A percentile compares a stretch with the other conserved stretches of the same genome.
Conservation (phyloP, 2,797 vertebrate species). For the Streptopelia turtur region DNA sequence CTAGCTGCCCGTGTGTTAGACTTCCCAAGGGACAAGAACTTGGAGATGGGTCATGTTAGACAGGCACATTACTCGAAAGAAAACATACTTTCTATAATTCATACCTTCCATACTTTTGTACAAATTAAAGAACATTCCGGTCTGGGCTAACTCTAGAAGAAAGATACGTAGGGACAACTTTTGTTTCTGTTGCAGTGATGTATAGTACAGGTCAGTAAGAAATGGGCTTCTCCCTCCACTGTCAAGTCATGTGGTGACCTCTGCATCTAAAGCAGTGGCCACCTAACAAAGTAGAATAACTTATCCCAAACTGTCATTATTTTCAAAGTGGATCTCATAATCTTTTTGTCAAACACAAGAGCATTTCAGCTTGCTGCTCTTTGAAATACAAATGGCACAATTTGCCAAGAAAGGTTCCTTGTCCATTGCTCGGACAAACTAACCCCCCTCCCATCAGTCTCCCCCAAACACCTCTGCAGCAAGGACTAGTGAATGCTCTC, state of each 20-base stretch:
- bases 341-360: neutral
- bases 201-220: neutral
- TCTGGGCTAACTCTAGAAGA: neutral
- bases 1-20: neutral
- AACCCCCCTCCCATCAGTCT: accelerated
- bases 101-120: neutral
- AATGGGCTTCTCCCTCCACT: neutral
- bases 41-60: neutral
- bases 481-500: neutral
- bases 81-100: neutral
- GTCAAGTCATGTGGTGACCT: neutral
- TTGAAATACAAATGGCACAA: neutral
- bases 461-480: neutral
- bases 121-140: neutral
- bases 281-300: neutral
- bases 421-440: neutral
- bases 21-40: neutral
- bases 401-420: neutral
- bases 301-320: neutral
- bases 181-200: neutral
- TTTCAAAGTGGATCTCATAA: neutral
- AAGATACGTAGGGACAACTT: neutral
- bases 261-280: neutral
- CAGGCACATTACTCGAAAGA: neutral
- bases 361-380: neutral